Evolutionary conservation across 2,113 vertebrate species (phyloP).

Genomic region (Jacana jacana): DNA sequence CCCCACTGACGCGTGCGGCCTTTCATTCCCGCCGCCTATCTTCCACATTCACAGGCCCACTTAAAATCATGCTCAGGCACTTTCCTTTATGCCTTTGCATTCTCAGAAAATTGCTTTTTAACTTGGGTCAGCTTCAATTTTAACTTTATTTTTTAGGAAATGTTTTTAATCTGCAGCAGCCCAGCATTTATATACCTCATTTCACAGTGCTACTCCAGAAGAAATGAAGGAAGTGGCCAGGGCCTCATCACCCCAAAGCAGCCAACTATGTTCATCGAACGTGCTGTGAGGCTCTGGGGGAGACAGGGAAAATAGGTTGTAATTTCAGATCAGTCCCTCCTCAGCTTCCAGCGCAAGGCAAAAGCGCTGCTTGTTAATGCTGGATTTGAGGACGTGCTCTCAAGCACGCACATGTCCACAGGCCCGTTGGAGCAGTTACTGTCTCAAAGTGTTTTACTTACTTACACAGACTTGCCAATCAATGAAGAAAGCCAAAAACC

Average conservation of each 20-base stretch:
- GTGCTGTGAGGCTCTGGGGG: not conserved
- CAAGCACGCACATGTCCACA: fast-evolving
- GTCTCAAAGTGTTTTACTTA: not conserved
- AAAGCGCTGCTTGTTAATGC: not conserved
- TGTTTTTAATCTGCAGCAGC: conserved; percentile 44
- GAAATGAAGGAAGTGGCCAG: conserved; percentile 16
- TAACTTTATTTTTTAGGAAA: conserved; percentile 59
- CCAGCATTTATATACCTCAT: conserved; percentile 30
- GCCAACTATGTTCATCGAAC: fast-evolving
- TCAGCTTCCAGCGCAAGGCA: not conserved
- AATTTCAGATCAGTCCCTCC: not conserved
- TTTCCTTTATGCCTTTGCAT: conserved; percentile 59
- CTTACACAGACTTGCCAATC: not conserved
- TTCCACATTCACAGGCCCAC: conserved; percentile 20
- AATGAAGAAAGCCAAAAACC: not conserved
- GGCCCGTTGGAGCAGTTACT: not conserved
- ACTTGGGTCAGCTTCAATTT: conserved; percentile 65
- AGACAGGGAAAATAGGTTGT: not conserved
- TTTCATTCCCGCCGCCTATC: conserved; percentile 30
- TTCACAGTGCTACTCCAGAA: not conserved
- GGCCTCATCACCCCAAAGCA: not conserved
- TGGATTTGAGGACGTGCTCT: not conserved
- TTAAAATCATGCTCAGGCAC: conserved; percentile 59
- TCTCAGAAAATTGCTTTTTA: conserved; percentile 70
- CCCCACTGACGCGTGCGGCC: not conserved